Percentiles rank a stretch among this genome's conserved stretches.
These are phyloP conservation scores for Lasioglossum oenotherae DNA, from an alignment of 2,888 invertebrate genomes.

Conservation along the genomic window DNA sequence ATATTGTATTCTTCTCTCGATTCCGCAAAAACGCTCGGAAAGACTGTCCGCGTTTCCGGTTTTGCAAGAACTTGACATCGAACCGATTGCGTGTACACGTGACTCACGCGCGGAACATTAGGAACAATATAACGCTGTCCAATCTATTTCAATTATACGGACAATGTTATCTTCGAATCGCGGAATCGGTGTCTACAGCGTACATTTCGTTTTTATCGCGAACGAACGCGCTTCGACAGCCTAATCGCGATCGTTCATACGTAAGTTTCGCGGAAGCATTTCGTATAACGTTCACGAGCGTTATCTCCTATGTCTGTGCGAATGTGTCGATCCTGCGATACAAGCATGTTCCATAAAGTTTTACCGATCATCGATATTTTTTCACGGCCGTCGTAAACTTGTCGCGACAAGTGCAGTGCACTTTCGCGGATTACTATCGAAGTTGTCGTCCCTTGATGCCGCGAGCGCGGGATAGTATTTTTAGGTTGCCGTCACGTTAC, in stretches of 20 bases:
- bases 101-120: not conserved
- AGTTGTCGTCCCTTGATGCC: not conserved
- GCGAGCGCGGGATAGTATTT: slow-evolving; percentile 34
- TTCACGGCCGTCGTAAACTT: not conserved
- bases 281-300: not conserved
- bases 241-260: not conserved
- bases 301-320: not conserved
- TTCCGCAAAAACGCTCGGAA: not conserved
- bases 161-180: not conserved
- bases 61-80: not conserved
- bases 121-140: not conserved
- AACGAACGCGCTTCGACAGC: not conserved
- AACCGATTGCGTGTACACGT: not conserved
- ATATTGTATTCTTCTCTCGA: not conserved
- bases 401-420: not conserved
- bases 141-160: not conserved
- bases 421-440: not conserved
- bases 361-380: not conserved
- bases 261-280: not conserved
- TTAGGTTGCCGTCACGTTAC: slow-evolving; percentile 34
- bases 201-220: not conserved
- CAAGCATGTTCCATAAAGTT: not conserved
- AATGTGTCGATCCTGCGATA: not conserved
- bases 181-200: not conserved
- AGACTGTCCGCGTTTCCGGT: slow-evolving; percentile 3